Evolutionary conservation across 2,113 vertebrate species (phyloP).

Genomic region (Sylvietta virens): DNA sequence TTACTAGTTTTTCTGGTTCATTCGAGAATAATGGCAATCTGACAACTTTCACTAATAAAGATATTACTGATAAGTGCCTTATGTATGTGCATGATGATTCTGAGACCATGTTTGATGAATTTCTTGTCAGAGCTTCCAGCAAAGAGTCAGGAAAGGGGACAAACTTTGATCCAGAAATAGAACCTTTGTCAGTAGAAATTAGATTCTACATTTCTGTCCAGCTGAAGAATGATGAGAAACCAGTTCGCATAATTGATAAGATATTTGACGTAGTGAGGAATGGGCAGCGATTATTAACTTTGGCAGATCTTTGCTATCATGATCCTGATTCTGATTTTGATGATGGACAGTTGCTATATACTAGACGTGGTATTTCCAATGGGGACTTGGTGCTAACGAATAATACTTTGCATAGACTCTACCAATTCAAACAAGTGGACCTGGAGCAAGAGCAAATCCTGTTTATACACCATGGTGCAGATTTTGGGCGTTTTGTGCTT

Average conservation of each 20-base stretch:
- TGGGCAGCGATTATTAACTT: slow-evolving; percentile 80
- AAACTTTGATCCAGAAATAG: slow-evolving; percentile 3
- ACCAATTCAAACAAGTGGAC: slow-evolving; percentile 84
- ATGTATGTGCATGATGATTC: slow-evolving; percentile 88
- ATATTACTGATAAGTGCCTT: slow-evolving; percentile 75
- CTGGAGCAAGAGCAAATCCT: slow-evolving; percentile 79
- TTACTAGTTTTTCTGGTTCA: slow-evolving; percentile 75
- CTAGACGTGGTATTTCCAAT: slow-evolving; percentile 81
- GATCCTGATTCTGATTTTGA: slow-evolving; percentile 86
- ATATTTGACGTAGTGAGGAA: slow-evolving; percentile 81
- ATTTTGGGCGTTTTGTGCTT: slow-evolving; percentile 81
- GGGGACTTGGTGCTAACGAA: slow-evolving; percentile 82
- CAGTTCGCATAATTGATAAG: slow-evolving; percentile 79
- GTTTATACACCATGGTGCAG: slow-evolving; percentile 80
- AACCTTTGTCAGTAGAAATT: slow-evolving; percentile 70
- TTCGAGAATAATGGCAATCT: slow-evolving; percentile 72
- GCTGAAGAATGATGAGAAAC: slow-evolving; percentile 89
- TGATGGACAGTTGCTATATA: slow-evolving; percentile 82
- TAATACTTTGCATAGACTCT: slow-evolving; percentile 78
- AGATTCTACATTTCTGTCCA: slow-evolving; percentile 78
- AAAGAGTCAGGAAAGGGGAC: slow-evolving; percentile 11
- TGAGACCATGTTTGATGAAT: slow-evolving; percentile 79
- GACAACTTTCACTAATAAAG: slow-evolving; percentile 77
- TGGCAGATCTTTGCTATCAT: slow-evolving; percentile 81
- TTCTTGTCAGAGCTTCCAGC: slow-evolving; percentile 76